A percentile compares a stretch with the other conserved stretches of the same genome.
phyloP scores from a whole-genome alignment of 2,113 vertebrate genomes.

The Physeter macrocephalus region DNA sequence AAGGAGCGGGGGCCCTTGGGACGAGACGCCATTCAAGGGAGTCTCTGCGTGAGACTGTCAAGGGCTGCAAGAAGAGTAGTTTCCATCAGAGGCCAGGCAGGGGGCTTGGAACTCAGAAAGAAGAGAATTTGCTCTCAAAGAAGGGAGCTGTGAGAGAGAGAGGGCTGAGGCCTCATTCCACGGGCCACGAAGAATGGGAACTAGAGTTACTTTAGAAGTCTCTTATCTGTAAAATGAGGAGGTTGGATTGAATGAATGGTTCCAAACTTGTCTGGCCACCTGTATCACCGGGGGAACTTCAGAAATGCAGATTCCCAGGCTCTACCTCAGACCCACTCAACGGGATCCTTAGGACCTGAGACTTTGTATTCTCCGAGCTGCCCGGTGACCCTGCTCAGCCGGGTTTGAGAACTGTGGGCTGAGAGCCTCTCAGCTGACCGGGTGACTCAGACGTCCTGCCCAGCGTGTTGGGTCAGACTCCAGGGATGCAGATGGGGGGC shows the following conservation, averaged over 20 bases:
- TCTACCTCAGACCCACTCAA: too few species aligned
- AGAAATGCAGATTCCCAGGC: background rate
- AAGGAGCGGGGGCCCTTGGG: background rate
- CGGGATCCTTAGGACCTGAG: background rate
- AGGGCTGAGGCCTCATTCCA: background rate
- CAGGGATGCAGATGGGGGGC: background rate
- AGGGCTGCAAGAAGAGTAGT: background rate
- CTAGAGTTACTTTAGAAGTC: background rate
- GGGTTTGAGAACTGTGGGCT: background rate
- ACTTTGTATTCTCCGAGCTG: background rate
- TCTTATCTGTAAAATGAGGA: background rate
- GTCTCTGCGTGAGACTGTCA: background rate
- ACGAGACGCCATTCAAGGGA: rapidly evolving
- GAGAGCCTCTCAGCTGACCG: background rate
- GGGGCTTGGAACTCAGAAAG: background rate
- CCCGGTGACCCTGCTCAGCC: background rate
- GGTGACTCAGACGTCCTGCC: background rate
- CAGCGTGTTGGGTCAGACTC: background rate
- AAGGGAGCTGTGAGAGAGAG: background rate
- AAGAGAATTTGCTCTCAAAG: background rate
- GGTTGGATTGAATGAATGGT: background rate
- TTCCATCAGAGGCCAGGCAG: background rate
- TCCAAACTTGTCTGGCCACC: background rate
- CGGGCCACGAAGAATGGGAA: background rate
- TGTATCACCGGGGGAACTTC: background rate